Percentiles rank a stretch among this genome's conserved stretches.
Evolutionary conservation across 2,797 vertebrate genomes (phyloP).

Genomic region (Hypotaenidia philippensis): DNA sequence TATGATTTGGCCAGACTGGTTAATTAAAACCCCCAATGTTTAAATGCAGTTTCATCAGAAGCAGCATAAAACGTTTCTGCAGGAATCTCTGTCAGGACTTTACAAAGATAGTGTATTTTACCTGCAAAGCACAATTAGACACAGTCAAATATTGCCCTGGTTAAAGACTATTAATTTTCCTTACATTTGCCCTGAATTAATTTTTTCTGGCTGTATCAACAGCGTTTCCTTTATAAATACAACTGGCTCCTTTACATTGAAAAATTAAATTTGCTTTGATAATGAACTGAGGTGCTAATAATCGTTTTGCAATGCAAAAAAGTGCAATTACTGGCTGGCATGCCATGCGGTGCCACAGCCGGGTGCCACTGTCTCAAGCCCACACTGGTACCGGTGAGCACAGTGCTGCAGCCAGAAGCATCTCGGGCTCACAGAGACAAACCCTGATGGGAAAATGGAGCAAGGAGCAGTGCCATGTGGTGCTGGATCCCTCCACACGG

Average conservation of each 20-base stretch:
- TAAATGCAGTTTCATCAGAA: constrained; percentile 45
- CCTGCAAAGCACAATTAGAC: constrained; percentile 76
- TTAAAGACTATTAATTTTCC: constrained; percentile 80
- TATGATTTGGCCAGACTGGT: not conserved
- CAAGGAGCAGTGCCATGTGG: rapidly evolving
- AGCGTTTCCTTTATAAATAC: constrained; percentile 73
- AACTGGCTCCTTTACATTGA: constrained; percentile 64
- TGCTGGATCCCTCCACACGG: rapidly evolving
- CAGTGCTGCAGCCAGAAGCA: not conserved
- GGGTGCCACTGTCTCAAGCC: not conserved
- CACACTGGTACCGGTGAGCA: rapidly evolving
- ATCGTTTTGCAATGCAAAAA: constrained; percentile 77
- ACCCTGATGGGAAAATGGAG: too few species aligned
- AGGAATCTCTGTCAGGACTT: constrained; percentile 4
- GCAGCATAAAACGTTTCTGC: not conserved
- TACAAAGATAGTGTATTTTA: constrained; percentile 11
- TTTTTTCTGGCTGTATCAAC: constrained; percentile 76
- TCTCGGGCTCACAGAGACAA: rapidly evolving
- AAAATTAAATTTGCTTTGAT: constrained; percentile 80
- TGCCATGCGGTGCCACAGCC: not conserved
- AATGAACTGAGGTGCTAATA: constrained; percentile 78
- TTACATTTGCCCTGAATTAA: constrained; percentile 77
- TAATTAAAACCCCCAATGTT: not conserved
- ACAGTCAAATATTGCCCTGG: constrained; percentile 76
- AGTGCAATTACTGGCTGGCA: constrained; percentile 54